Evolutionary conservation across 2,888 invertebrate genomes (phyloP), one percentile per base, ranked within the genome.

Genomic region (Augochlorella aurata): DNA sequence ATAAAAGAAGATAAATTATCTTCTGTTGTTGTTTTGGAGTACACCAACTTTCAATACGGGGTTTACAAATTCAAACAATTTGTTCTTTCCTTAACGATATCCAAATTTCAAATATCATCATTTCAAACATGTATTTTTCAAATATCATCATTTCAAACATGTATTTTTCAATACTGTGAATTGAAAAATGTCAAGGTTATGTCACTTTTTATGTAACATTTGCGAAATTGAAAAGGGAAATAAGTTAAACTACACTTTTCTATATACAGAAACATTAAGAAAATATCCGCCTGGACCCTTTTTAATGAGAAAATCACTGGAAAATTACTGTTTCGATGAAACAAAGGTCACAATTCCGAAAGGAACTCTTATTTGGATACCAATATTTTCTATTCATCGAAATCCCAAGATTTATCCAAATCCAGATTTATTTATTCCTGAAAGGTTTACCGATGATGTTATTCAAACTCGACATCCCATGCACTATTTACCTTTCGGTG

Each of bases 251-350:
- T n/a, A 14, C 52, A 74, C 7, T 14, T 9, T 49, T 12, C 5
- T 54, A 10, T 50, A 16, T 38, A 2, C 44, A 94, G 95, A 95
- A 87, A 94, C 94, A 1, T 86, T 95, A 24, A 89, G 95, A 21
- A 92, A 93, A 73, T 94, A 94, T 88, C 94, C 95, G 58, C 93
- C 94, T 5, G 90, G 92, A 1, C 85, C 91, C 7, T 72, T 90
- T 9, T 84, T 94, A 10, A 90, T 91, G 76, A 90, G 94, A 79
- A 87, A 89, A 68, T 81, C 87, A n/a, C 72, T 86, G 0, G 85
- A 86, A 66, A n/a, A 74, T 38, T 90, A 92, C 50, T 90, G 88
- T 12, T 91, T 92, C 61, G 12, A 74, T 2, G 88, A 82, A 0
- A 89, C 88, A 4, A 86, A 90, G 3, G 16, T 92, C 8, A 88